Percentiles rank a stretch among this genome's conserved stretches.
Evolutionary conservation across 2,888 invertebrate genomes (phyloP).

Genomic region (Stenurella melanura): DNA sequence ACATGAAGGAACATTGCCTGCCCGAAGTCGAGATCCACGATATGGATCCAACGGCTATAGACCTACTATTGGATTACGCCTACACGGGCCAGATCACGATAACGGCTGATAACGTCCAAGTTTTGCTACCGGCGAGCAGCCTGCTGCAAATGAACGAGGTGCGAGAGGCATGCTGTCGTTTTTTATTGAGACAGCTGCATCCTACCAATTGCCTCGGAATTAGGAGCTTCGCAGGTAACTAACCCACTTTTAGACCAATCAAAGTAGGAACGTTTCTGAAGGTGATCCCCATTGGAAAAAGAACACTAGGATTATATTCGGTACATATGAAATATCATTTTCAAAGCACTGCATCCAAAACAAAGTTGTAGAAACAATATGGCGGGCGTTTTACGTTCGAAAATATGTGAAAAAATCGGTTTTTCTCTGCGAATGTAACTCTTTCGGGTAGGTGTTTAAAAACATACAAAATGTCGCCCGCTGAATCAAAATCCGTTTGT

Average conservation of each 20-base stretch:
- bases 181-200: conserved; percentile 83
- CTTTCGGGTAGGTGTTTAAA: too few relatives aligned
- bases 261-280: too few relatives aligned
- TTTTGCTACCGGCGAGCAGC: conserved; percentile 83
- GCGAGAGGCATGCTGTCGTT: conserved; percentile 84
- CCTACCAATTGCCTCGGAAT: conserved; percentile 87
- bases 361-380: too few relatives aligned
- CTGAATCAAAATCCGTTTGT: too few relatives aligned
- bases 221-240: conserved; percentile 79
- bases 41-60: conserved; percentile 79
- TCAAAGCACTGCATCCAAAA: too few relatives aligned
- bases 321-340: too few relatives aligned
- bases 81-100: conserved; percentile 84
- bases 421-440: too few relatives aligned
- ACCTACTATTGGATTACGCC: conserved; percentile 83
- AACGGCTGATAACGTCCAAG: conserved; percentile 71
- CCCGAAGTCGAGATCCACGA: conserved; percentile 76
- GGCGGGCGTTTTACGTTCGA: too few relatives aligned
- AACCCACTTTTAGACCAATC: neutral
- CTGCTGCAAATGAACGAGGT: conserved; percentile 82
- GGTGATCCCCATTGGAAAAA: too few relatives aligned
- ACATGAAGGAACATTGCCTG: conserved; percentile 78
- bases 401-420: too few relatives aligned
- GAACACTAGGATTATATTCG: too few relatives aligned
- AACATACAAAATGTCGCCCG: too few relatives aligned